Base-by-base conservation (phyloP, 2,797 vertebrate species). In the Dendrocincla fuliginosa region DNA sequence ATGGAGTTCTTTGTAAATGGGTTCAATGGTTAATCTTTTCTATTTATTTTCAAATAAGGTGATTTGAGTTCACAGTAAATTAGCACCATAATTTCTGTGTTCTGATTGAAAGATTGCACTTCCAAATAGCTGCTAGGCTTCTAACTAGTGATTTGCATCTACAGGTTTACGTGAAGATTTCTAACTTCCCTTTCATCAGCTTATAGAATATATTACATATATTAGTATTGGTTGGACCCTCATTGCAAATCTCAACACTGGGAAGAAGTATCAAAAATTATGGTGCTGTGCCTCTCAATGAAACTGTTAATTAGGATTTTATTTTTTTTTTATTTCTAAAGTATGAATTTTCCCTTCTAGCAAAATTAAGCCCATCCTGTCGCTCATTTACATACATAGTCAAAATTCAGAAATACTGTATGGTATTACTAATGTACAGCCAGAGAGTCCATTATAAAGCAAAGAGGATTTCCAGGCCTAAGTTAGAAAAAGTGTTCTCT, bases 1-100 rank as follows among this genome's bases (percentile, higher is more conserved):
- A 47, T 47, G 55, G 57, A 69, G 25, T 33, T 80, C 85, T 50
- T 73, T 10, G 16, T 59, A 82, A 84, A 82, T 59, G 82, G 65
- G 55, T 76, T 61, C 57, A 76, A 20, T 69, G 83, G 79, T 88
- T 89, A 85, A 83, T 92, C 41, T 93, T 94, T 87, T 56, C 82
- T 95, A 47, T 93, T 92, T 96, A 86, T 96, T 94, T 94, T 95
- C 75, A 94, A 79, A 92, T 93, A 92, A 71, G 78, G 73, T 89
- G 25, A 52, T 92, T 69, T 76, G 39, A 92, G 68, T 69, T 95
- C 89, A 85, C 75, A 86, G 65, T 75, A 89, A 95, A 95, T 96
- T 89, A 87, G 86, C 74, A 87, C 60, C 49, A 61, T 76, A 82
- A 91, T 95, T 96, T 96, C 60, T 87, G 50, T 9, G 20, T 94